These are phyloP conservation scores for Labia minor DNA, from an alignment of 2,888 invertebrate species.

Conservation along the genomic window DNA sequence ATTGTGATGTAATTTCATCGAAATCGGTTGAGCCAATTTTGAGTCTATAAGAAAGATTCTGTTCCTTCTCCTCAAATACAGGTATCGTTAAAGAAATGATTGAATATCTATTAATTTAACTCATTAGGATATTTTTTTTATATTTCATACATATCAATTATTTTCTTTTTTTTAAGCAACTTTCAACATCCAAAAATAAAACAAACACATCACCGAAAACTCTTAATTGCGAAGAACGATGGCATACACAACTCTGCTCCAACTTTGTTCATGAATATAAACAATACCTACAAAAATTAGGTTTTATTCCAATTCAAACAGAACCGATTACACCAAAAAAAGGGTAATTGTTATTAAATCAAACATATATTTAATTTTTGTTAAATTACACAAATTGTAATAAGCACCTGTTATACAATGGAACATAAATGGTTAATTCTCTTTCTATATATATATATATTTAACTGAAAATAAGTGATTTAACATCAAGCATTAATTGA, in stretches of 20 bases:
- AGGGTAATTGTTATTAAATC: constrained; percentile 29
- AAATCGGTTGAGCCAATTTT: too few species aligned
- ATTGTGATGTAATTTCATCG: too few species aligned
- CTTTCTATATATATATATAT: too few species aligned
- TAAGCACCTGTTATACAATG: neutral
- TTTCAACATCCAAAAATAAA: neutral
- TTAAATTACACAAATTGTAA: neutral
- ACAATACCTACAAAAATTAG: constrained; percentile 56
- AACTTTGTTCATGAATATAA: constrained; percentile 57
- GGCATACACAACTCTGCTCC: constrained; percentile 53
- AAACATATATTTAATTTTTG: too few species aligned
- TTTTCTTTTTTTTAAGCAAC: constrained; percentile 19
- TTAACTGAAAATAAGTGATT: too few species aligned
- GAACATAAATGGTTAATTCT: too few species aligned
- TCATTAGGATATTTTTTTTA: neutral
- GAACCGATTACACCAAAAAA: constrained; percentile 33
- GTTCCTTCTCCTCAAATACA: neutral
- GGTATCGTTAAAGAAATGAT: constrained; percentile 17
- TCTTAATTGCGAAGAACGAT: constrained; percentile 35
- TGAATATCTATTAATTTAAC: neutral
- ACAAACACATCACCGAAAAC: neutral
- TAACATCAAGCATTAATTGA: too few species aligned
- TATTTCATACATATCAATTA: too few species aligned
- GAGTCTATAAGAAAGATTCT: constrained; percentile 28
- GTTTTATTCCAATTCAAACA: constrained; percentile 50